Base-by-base conservation (phyloP, 2,888 invertebrate species). In the Chaitophorus viminalis region DNA sequence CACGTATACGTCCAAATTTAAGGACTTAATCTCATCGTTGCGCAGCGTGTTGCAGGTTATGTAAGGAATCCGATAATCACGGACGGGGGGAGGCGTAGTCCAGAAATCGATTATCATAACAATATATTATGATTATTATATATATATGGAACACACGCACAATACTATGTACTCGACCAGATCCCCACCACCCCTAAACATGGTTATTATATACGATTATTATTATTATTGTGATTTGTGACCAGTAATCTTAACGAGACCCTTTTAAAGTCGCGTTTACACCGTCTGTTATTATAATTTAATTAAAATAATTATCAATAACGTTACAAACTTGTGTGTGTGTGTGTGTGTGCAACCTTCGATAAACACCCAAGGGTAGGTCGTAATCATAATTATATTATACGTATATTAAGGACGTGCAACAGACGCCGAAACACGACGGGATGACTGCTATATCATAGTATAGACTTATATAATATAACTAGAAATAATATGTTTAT, bases 281-380 rank as follows among this genome's bases (percentile, higher is more conserved):
- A 25, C 46, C 46, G 8, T 18, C 65, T 79, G 25, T 79, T 39
- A 79, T 39, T 79, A 65, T 79, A 79, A 79, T 79, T 79, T 21
- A 79, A 79, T 79, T 79, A 79, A 79, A 79, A 65, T 39, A 79
- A 65, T 36, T 31, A 31, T 74, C 74, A n/a, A 74, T 74, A 74
- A 39, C 39, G 21, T 33, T 6, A 74, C 74, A 60, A 25, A 46
- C 46, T 14, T 46, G 14, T 46, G 14, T 14, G 14, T n/a, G n/a
- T n/a, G 14, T 14, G 46, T 46, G 46, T 46, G 46, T 25, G 60
- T 60, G 5, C 60, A 25, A 60, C 60, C 60, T 60, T 60, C 60
- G 60, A 25, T 25, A 25, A 60, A 60, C 18, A 60, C 60, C 60
- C 21, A 25, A 25, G 60, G 60, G 60, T 60, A 21, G 60, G 60